Evolutionary conservation across 1,140 invertebrate species (phyloP).

Genomic region (Pogonomyrmex barbatus): DNA sequence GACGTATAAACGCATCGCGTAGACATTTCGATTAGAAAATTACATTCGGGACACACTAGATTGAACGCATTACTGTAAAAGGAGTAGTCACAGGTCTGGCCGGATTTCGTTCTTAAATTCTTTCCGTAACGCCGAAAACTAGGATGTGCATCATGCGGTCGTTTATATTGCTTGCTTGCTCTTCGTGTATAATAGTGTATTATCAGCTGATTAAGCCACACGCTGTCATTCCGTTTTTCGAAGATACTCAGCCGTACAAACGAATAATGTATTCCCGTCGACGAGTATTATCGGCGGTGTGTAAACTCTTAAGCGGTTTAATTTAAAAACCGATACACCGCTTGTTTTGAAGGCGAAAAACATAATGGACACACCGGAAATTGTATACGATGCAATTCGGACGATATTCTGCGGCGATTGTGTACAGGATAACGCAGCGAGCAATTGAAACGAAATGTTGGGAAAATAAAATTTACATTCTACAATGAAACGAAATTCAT

Average conservation of each 20-base stretch:
- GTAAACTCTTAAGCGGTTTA: slow-evolving; percentile 9
- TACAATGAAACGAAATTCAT: slow-evolving; percentile 9
- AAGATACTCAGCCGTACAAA: not conserved
- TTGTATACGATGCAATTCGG: slow-evolving; percentile 10
- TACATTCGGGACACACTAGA: not conserved
- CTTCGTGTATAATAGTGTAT: not conserved
- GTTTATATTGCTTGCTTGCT: not conserved
- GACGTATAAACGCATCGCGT: slow-evolving; percentile 25
- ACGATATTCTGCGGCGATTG: slow-evolving; percentile 20
- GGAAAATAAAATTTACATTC: slow-evolving; percentile 51
- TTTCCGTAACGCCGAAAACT: not conserved
- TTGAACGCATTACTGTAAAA: slow-evolving; percentile 5
- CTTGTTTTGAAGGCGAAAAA: not conserved
- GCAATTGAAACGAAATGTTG: slow-evolving; percentile 30
- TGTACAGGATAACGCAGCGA: not conserved
- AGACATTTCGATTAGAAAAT: slow-evolving; percentile 22
- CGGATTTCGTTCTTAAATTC: slow-evolving; percentile 15
- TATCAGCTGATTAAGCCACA: slow-evolving; percentile 28
- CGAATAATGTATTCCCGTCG: not conserved
- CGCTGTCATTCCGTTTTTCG: slow-evolving; percentile 11
- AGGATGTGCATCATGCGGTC: not conserved
- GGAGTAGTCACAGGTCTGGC: not conserved
- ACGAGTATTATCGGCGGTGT: too few species aligned
- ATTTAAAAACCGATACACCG: not conserved
- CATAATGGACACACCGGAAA: not conserved